Percentiles rank a stretch among this genome's conserved stretches.
These are phyloP conservation scores for Drosophila lacteicornis DNA, from an alignment of 1,140 invertebrate species.

Conservation along the genomic window DNA sequence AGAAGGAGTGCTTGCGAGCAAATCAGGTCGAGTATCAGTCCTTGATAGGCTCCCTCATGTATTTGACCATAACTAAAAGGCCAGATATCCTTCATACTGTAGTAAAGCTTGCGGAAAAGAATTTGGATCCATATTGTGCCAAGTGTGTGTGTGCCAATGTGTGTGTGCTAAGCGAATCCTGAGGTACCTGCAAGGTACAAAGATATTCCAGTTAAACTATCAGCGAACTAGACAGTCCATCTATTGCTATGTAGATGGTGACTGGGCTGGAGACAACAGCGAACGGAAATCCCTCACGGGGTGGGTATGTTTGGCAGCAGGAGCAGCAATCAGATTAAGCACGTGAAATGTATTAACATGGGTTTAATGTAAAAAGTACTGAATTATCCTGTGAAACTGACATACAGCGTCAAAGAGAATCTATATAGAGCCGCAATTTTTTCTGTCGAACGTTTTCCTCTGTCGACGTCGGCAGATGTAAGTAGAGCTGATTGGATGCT, in stretches of 20 bases:
- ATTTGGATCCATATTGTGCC: not conserved
- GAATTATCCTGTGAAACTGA: too few relatives aligned
- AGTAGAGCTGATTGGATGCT: too few relatives aligned
- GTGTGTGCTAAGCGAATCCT: not conserved
- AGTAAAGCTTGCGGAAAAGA: not conserved
- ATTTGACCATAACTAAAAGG: constrained; percentile 2
- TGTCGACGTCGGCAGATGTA: too few relatives aligned
- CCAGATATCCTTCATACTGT: not conserved
- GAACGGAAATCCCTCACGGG: constrained; percentile 11
- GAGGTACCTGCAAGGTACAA: not conserved
- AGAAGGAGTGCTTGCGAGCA: not conserved
- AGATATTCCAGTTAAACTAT: not conserved
- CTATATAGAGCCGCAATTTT: too few relatives aligned
- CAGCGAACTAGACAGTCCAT: not conserved
- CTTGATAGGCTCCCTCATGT: not conserved
- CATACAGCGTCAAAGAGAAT: too few relatives aligned
- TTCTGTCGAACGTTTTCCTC: too few relatives aligned
- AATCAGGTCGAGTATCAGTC: constrained; percentile 6
- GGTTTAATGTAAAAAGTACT: too few relatives aligned
- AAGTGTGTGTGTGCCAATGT: too few relatives aligned
- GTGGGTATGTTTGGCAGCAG: constrained; percentile 6
- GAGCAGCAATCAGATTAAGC: not conserved
- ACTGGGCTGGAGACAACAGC: not conserved
- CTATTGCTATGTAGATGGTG: constrained; percentile 11
- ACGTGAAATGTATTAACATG: too few relatives aligned